Base-by-base conservation (phyloP, 2,888 invertebrate genomes). In the Drosophila picticornis region DNA sequence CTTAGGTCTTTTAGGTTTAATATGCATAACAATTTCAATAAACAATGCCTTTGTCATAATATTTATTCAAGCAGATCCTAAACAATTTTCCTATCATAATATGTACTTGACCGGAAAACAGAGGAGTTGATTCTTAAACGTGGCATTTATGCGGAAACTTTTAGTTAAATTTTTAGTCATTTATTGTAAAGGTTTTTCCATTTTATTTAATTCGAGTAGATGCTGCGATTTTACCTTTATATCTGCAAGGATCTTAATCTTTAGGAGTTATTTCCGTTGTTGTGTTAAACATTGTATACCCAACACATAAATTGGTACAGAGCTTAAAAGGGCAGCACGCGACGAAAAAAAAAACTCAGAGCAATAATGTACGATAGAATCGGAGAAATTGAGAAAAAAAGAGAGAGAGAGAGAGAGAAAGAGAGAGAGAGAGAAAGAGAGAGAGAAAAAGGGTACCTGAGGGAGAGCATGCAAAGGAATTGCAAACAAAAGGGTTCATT, bases 401-500 rank as follows among this genome's bases (percentile, higher is more conserved):
- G 13, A 48, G 2, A 43, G 29, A n/a, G 6, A 51, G 22, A 27
- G 19, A 31, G 32, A 2, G 19, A 36, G 31, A 46, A 5, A 51
- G 29, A 27, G 3, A 29, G 13, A 25, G 13, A 61, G 52, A 9
- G 11, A n/a, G 64, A 34, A n/a, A 2, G 9, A 40, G 27, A 32
- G 4, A 40, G n/a, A 27, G 13, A 22, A 9, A 4, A 3, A 4
- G 13, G 46, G 2, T 7, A 22, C 4, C 22, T 7, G 13, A 25
- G 11, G 32, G 11, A 25, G 11, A 60, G 50, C 65, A 63, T 72
- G 78, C 70, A 68, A 73, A 46, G 87, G 72, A 74, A 83, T 76
- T 78, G 75, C 79, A 72, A 83, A 85, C 85, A 90, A 90, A 80
- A 88, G 83, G 78, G 82, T 90, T 85, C 85, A 85, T 88, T 85